Base-by-base conservation (phyloP, 2,888 invertebrate genomes). In the Amblyteles armatorius region DNA sequence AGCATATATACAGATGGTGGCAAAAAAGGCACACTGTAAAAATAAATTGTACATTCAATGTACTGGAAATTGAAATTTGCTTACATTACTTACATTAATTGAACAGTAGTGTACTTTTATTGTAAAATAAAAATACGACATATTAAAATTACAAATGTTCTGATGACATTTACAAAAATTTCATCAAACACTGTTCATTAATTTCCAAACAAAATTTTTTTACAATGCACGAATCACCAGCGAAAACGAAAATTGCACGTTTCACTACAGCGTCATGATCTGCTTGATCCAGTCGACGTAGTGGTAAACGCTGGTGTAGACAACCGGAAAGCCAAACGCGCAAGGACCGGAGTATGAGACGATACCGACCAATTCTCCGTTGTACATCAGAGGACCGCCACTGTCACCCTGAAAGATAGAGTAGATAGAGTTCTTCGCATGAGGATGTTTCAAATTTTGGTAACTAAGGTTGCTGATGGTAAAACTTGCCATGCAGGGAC, bases 341-440 rank as follows among this genome's bases (percentile, higher is more conserved):
- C 88, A 88, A 52, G 83, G 83, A 6, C 79, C 60, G 11, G 86
- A 87, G 29, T 82, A 88, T 1, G 88, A 88, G 1, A 89, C 88
- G 6, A 89, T 55, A 22, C 89, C 88, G 22, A 87, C 55, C 22
- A 87, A 60, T 63, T 63, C 55, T 22, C 69, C 22, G 9, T 81
- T 77, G 63, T 57, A 65, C 40, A 79, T 79, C 3, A 87, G 71
- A 50, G 87, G 87, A 48, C 86, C 85, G 13, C 87, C 87, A 52
- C 87, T 87, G 68, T 88, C 87, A 63, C 85, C 87, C 79, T 84
- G 13, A 29, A 73, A 48, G 13, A 48, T 4, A 48, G 44, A 48
- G 13, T 48, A 16, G 44, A 48, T 48, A 16, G 16, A 16, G 13
- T 44, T 44, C 13, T n/a, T 52, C 52, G 50, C 11, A 55, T 16